These are phyloP conservation scores for Pemphredon lugubris DNA, from an alignment of 2,888 invertebrate species.

Conservation along the genomic window DNA sequence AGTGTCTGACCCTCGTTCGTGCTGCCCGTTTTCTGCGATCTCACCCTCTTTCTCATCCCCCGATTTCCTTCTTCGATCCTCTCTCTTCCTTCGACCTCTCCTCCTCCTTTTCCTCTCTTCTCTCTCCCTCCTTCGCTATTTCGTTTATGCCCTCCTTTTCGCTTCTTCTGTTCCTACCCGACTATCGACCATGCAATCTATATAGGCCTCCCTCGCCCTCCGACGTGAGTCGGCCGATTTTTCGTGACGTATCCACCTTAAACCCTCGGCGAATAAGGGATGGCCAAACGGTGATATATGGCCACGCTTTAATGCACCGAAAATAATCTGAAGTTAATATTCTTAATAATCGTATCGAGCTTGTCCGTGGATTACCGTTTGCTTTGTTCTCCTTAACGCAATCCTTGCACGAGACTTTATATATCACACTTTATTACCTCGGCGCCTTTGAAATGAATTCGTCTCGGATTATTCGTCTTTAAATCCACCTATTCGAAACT, in stretches of 20 bases:
- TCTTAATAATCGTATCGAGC: background rate
- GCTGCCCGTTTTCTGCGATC: conserved; percentile 59
- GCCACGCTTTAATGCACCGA: conserved; percentile 17
- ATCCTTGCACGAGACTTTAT: too few species aligned
- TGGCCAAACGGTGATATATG: conserved; percentile 41
- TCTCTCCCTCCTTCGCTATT: conserved; percentile 11
- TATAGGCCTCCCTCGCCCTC: conserved; percentile 40
- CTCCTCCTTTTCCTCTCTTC: conserved; percentile 4
- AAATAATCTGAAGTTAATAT: conserved; percentile 29
- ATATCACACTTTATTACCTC: too few species aligned
- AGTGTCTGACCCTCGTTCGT: conserved; percentile 69
- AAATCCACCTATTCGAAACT: too few species aligned
- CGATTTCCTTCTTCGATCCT: conserved; percentile 47
- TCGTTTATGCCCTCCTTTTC: conserved; percentile 18
- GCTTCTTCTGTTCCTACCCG: conserved; percentile 30
- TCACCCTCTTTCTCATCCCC: conserved; percentile 48
- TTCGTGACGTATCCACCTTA: conserved; percentile 48
- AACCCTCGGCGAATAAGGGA: conserved; percentile 27
- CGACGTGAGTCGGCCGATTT: conserved; percentile 65
- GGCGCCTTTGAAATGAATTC: too few species aligned
- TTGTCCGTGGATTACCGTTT: background rate
- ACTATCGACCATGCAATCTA: conserved; percentile 61
- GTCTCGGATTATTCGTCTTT: too few species aligned
- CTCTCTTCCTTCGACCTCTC: background rate
- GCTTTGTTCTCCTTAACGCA: too few species aligned